Evolutionary conservation across 2,797 vertebrate species (phyloP).

Genomic region (Pelobates cultripes): DNA sequence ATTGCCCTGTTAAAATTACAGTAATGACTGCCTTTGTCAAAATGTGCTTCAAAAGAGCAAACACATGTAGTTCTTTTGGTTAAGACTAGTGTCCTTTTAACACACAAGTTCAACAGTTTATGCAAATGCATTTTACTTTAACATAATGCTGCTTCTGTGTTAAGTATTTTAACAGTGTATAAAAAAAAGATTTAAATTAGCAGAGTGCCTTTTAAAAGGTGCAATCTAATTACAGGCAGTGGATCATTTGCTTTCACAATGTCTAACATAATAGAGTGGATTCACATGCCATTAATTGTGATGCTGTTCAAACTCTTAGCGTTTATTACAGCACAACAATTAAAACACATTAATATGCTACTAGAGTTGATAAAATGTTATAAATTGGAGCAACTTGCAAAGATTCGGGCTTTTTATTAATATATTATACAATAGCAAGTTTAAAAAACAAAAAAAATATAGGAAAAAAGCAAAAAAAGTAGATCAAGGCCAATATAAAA

Average conservation of each 20-base stretch:
- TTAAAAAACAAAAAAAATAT: too few relatives aligned
- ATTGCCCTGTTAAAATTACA: constrained; percentile 11
- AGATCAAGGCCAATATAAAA: too few relatives aligned
- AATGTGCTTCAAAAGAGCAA: constrained; percentile 8
- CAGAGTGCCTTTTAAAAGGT: constrained; percentile 27
- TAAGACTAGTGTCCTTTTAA: constrained; percentile 12
- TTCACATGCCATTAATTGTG: constrained; percentile 25
- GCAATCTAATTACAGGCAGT: constrained; percentile 32
- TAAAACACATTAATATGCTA: constrained; percentile 22
- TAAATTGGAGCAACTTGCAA: background rate
- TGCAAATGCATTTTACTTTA: constrained; percentile 7
- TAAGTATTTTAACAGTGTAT: constrained; percentile 29
- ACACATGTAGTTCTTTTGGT: background rate
- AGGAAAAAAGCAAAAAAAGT: too few relatives aligned
- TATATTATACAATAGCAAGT: too few relatives aligned
- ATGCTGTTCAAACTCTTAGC: constrained; percentile 10
- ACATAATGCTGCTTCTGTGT: constrained; percentile 2
- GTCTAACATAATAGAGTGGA: constrained; percentile 26
- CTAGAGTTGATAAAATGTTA: constrained; percentile 13
- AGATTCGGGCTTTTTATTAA: too few relatives aligned
- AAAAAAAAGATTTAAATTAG: constrained; percentile 16
- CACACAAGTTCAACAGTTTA: constrained; percentile 6
- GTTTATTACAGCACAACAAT: constrained; percentile 20
- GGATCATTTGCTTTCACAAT: constrained; percentile 34
- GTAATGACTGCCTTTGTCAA: constrained; percentile 1